Conservation (phyloP, 2,888 invertebrate genomes). For the Junonia oenone region DNA sequence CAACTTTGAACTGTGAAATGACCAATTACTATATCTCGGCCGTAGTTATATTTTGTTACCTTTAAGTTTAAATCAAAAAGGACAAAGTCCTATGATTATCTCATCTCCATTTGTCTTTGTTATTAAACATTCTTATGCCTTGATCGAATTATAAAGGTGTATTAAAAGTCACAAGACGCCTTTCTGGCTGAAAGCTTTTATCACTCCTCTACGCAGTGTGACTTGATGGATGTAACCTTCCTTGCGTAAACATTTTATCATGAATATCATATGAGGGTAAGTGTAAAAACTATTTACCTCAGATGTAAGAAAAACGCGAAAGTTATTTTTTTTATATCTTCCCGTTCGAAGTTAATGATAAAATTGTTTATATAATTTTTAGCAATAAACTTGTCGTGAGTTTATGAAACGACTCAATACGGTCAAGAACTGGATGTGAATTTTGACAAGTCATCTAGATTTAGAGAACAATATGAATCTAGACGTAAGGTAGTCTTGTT, state of each 20-base stretch:
- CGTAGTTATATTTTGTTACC: too few species aligned
- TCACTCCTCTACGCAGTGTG: background rate
- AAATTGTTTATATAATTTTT: background rate
- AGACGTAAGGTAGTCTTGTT: background rate
- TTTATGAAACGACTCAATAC: background rate
- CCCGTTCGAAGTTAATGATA: too few species aligned
- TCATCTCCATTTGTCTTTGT: too few species aligned
- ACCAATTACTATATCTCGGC: too few species aligned
- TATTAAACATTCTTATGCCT: too few species aligned
- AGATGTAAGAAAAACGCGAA: background rate
- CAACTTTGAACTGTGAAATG: too few species aligned
- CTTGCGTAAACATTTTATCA: background rate
- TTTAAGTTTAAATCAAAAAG: too few species aligned
- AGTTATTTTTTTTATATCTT: too few species aligned
- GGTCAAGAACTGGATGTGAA: background rate
- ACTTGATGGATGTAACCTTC: background rate
- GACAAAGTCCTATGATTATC: too few species aligned
- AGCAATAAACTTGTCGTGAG: background rate
- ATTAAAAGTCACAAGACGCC: background rate
- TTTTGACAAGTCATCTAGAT: background rate
- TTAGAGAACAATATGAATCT: background rate
- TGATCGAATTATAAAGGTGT: too few species aligned
- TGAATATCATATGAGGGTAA: background rate
- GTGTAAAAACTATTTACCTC: background rate
- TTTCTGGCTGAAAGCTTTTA: background rate